Percentiles rank a stretch among this genome's conserved stretches.
These are phyloP conservation scores for Morinoia aosen DNA, from an alignment of 2,888 invertebrate species.

Conservation along the genomic window DNA sequence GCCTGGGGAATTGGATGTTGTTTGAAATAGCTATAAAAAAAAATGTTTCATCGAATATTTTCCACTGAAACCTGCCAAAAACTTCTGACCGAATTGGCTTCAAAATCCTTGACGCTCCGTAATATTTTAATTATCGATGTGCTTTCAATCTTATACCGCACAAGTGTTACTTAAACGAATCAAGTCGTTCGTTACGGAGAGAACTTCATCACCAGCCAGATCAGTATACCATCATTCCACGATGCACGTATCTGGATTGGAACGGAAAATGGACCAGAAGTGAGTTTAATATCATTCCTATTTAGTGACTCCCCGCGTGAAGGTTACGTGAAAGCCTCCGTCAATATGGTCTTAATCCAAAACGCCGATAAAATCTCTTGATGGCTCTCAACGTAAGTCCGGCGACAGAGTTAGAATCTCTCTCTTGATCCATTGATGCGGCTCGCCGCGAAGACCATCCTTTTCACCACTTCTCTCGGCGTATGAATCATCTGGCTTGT, in stretches of 20 bases:
- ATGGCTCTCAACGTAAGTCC: constrained; percentile 15
- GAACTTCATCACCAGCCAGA: not conserved
- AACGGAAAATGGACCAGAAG: not conserved
- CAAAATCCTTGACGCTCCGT: no score
- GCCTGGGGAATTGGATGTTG: not conserved
- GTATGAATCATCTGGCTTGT: constrained; percentile 52
- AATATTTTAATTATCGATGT: not conserved
- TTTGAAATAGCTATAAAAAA: not conserved
- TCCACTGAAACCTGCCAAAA: not conserved
- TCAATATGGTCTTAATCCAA: not conserved
- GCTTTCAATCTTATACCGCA: not conserved
- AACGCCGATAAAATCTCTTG: constrained; percentile 34
- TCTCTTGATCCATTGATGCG: constrained; percentile 30
- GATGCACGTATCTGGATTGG: not conserved
- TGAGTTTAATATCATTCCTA: not conserved
- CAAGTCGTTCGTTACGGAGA: not conserved
- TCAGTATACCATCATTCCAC: not conserved
- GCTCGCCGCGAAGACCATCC: constrained; percentile 14
- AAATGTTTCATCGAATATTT: not conserved
- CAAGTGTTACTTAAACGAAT: not conserved
- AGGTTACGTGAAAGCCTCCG: not conserved
- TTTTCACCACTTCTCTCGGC: constrained; percentile 44
- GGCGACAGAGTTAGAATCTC: not conserved
- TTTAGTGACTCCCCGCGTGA: not conserved
- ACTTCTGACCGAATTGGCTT: not conserved